phyloP scores from a whole-genome alignment of 2,113 vertebrate genomes.

The Lepisosteus oculatus region DNA sequence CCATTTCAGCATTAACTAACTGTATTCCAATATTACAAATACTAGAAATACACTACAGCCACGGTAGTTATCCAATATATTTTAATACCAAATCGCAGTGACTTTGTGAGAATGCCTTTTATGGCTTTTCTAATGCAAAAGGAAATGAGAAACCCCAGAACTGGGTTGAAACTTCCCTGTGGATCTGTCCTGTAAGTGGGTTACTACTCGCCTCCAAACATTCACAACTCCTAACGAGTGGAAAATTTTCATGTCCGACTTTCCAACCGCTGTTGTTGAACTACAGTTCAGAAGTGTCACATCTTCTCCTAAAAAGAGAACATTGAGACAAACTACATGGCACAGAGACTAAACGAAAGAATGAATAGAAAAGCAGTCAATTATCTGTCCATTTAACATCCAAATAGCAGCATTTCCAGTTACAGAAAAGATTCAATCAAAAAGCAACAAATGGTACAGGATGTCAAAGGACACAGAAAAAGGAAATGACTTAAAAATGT shows the following conservation, averaged over 20 bases:
- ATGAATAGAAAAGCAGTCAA: constrained; percentile 17
- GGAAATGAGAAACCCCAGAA: constrained; percentile 14
- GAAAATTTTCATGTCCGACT: constrained; percentile 1
- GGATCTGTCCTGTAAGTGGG: constrained; percentile 22
- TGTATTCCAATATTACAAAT: too few species aligned
- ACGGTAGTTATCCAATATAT: too few species aligned
- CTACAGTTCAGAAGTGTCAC: not conserved
- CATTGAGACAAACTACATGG: constrained; percentile 1
- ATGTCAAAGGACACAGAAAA: constrained; percentile 37
- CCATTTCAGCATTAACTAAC: too few species aligned
- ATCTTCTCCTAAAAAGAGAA: too few species aligned
- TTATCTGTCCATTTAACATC: constrained; percentile 21
- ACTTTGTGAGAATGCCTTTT: too few species aligned
- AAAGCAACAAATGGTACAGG: constrained; percentile 38
- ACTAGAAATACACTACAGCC: too few species aligned
- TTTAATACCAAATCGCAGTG: too few species aligned
- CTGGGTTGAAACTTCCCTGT: constrained; percentile 13
- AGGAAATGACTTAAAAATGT: constrained; percentile 16
- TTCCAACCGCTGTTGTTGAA: not conserved
- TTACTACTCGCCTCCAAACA: constrained; percentile 19
- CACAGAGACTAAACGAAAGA: constrained; percentile 16
- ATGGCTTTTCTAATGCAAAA: too few species aligned
- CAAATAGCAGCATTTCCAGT: not conserved
- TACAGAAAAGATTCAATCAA: constrained; percentile 40
- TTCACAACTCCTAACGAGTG: constrained; percentile 18